Conservation (phyloP, 2,888 invertebrate genomes). For the Athalia circularis region DNA sequence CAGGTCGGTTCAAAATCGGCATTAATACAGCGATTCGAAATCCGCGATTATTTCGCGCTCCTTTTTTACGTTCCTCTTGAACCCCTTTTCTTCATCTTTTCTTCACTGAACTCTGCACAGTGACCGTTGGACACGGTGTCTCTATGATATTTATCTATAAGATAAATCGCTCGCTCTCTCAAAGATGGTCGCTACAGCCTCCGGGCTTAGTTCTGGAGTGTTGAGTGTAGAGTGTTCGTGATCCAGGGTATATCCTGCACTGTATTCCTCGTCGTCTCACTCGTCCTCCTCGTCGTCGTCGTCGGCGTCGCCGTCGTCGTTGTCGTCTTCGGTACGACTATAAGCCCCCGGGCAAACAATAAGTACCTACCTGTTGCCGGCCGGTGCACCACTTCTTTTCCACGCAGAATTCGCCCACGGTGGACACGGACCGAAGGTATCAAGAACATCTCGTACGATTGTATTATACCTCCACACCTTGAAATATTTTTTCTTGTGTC, state of each 20-base stretch:
- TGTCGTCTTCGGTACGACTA: no score
- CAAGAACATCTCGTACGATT: background rate
- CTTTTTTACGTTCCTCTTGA: no score
- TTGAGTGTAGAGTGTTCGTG: no score
- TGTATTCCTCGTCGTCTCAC: no score
- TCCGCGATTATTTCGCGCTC: background rate
- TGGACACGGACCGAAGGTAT: no score
- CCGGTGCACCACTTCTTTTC: background rate
- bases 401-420: background rate
- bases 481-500: no score
- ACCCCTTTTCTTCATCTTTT: no score
- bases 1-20: background rate
- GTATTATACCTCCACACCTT: background rate
- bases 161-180: constrained; percentile 60
- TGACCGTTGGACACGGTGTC: constrained; percentile 8
- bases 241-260: background rate
- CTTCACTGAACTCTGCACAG: no score
- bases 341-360: background rate
- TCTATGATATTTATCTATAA: constrained; percentile 63
- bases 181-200: constrained; percentile 28
- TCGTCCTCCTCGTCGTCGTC: no score
- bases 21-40: background rate
- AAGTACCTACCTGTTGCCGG: constrained; percentile 16
- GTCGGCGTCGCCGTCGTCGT: no score
- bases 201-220: background rate